Base-by-base conservation (phyloP, 2,113 vertebrate species). In the Sander lucioperca region DNA sequence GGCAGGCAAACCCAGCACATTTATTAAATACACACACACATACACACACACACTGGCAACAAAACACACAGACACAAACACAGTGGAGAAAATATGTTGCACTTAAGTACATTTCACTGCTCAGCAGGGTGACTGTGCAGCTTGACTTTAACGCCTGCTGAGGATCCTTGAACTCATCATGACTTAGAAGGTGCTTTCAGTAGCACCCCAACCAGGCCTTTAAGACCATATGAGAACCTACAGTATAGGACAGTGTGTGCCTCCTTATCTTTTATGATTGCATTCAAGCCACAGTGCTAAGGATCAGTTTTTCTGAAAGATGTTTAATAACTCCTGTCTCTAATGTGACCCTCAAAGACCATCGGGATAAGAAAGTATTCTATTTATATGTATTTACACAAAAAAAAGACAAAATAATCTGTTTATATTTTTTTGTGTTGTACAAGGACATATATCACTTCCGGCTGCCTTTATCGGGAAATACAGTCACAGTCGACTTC, bases 1-100 rank as follows among this genome's bases (percentile, higher is more conserved):
- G 61, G 73, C 84, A 78, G 70, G 85, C 87, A 57, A 70, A 64
- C 64, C 79, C 72, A 13, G 74, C 63, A 48, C 78, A 50, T 84
- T 83, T 89, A 90, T 90, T 84, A 88, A 91, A 92, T 11, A 73
- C 82, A 69, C 82, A 76, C 82, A 27, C 27, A 79, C 72, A 83
- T 2, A 73, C 82, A 69, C 82, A 73, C 82, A 69, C 82, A 83
- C 47, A 56, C 70, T 86, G 80, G 80, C 82, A 82, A 69, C 74
- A 73, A 83, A 76, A 79, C 72, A 83, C 67, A 70, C 45, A 62
- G 75, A 21, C 58, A 27, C 57, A 68, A 33, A 25, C 73, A 81
- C 71, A 74, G 72, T 71, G 77, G 72, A 86, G 83, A 80, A 83
- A 75, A 74, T 69, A 33, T 68, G 59, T 84, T 69, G 19, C 58